These are phyloP conservation scores for Menidia beryllina DNA, from an alignment of 2,113 vertebrate genomes.

Conservation along the genomic window DNA sequence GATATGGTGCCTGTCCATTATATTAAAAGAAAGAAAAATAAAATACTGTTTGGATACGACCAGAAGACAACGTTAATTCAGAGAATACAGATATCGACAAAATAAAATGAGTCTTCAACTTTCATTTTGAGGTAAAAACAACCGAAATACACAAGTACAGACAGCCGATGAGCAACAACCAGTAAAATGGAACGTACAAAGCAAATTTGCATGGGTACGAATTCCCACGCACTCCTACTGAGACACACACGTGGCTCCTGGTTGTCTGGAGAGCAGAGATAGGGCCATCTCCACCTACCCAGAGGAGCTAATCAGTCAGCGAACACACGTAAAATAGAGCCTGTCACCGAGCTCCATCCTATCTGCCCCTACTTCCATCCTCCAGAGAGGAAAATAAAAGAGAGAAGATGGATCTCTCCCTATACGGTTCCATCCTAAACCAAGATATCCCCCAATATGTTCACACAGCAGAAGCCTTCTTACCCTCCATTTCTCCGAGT, in stretches of 20 bases:
- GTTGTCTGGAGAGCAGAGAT: slow-evolving; percentile 69
- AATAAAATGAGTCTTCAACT: no score
- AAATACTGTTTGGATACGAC: no score
- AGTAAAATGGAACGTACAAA: slow-evolving; percentile 17
- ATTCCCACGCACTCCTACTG: slow-evolving; percentile 30
- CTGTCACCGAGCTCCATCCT: slow-evolving; percentile 63
- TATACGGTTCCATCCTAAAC: slow-evolving; percentile 34
- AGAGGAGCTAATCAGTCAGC: slow-evolving; percentile 73
- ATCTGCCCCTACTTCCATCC: slow-evolving; percentile 46
- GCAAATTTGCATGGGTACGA: slow-evolving; percentile 30
- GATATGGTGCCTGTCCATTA: no score
- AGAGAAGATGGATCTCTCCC: slow-evolving; percentile 35
- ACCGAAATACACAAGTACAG: neutral
- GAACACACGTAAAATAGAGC: slow-evolving; percentile 63
- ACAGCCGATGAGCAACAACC: neutral
- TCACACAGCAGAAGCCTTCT: slow-evolving; percentile 3
- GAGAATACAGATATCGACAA: no score
- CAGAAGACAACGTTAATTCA: no score
- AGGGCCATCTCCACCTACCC: slow-evolving; percentile 53
- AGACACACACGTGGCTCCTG: slow-evolving; percentile 27
- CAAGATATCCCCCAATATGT: slow-evolving; percentile 38
- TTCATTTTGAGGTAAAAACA: no score
- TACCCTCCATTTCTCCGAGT: neutral
- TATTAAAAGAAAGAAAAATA: no score
- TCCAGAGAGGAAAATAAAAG: slow-evolving; percentile 26